phyloP scores from a whole-genome alignment of 1,140 invertebrate genomes.

The Drosophila dunni region DNA sequence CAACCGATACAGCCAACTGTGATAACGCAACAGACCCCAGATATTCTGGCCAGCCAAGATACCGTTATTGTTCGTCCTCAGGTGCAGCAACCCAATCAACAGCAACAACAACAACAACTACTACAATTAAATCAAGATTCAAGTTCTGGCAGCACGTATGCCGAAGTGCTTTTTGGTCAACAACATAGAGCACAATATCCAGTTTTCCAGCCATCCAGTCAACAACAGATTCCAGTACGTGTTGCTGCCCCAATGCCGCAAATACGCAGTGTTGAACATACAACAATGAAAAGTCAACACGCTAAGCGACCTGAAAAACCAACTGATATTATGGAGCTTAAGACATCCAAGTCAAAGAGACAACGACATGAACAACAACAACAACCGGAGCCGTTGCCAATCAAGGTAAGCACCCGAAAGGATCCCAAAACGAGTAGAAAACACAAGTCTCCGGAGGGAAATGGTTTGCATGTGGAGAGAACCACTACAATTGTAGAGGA shows the following conservation, averaged over 20 bases:
- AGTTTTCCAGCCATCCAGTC: constrained; percentile 87
- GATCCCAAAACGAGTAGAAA: constrained; percentile 55
- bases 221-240: constrained; percentile 81
- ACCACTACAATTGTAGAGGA: constrained; percentile 11
- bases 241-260: constrained; percentile 55
- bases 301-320: constrained; percentile 60
- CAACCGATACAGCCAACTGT: constrained; percentile 67
- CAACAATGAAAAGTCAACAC: constrained; percentile 54
- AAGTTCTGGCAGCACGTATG: constrained; percentile 76
- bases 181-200: constrained; percentile 64
- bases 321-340: constrained; percentile 62
- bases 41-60: constrained; percentile 30
- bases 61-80: constrained; percentile 51
- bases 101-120: constrained; percentile 29
- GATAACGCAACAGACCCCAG: constrained; percentile 52
- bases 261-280: constrained; percentile 50
- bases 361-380: constrained; percentile 53
- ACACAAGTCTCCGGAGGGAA: constrained; percentile 57
- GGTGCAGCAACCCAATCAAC: constrained; percentile 43
- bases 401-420: constrained; percentile 64
- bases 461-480: constrained; percentile 29
- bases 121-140: constrained; percentile 46
- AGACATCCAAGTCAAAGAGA: constrained; percentile 52
- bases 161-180: constrained; percentile 81
- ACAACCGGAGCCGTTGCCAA: constrained; percentile 65